Evolutionary conservation across 2,113 vertebrate species (phyloP), one percentile per base, ranked within the genome.

Genomic region (Jacana jacana): DNA sequence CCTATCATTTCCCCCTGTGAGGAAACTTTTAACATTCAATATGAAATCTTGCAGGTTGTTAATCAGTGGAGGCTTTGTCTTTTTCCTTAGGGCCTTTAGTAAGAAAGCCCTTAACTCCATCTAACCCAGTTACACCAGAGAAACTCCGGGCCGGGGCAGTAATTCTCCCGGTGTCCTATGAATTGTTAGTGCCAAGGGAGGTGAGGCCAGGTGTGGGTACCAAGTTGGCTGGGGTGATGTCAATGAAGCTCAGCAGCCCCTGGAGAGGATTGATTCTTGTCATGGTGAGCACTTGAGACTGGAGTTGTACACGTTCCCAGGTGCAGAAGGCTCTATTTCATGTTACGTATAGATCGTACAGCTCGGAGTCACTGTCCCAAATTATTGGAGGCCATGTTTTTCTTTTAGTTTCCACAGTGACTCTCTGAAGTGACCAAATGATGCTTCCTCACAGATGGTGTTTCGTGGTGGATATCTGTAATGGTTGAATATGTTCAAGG

Each of bases 251-350:
- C 46, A 51, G 37, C 17, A 87, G 35, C 20, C n/a, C 4, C 44
- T 61, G 46, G 18, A 31, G 16, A 39, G 4, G 28, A 13, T 39
- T 39, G 20, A 24, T 52, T 69, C 15, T 63, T 68, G 23, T 64
- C 10, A n/a, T 28, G 0, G 1, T 39, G 78, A 57, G 55, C 58
- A 23, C 23, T 24, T n/a, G 49, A 68, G 24, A 11, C n/a, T 65
- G n/a, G 35, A 33, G 13, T 17, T 30, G 40, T 11, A 7, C 15
- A 1, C 3, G 5, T n/a, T n/a, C n/a, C n/a, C n/a, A n/a, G n/a
- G n/a, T n/a, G n/a, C n/a, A n/a, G n/a, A n/a, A n/a, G n/a, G n/a
- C n/a, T n/a, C n/a, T n/a, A n/a, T n/a, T n/a, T n/a, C n/a, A n/a
- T n/a, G n/a, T n/a, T n/a, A n/a, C n/a, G n/a, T n/a, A n/a, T n/a